Percentiles rank a stretch among this genome's conserved stretches.
Evolutionary conservation across 2,888 invertebrate species (phyloP).

Genomic region (Mythimna impura): DNA sequence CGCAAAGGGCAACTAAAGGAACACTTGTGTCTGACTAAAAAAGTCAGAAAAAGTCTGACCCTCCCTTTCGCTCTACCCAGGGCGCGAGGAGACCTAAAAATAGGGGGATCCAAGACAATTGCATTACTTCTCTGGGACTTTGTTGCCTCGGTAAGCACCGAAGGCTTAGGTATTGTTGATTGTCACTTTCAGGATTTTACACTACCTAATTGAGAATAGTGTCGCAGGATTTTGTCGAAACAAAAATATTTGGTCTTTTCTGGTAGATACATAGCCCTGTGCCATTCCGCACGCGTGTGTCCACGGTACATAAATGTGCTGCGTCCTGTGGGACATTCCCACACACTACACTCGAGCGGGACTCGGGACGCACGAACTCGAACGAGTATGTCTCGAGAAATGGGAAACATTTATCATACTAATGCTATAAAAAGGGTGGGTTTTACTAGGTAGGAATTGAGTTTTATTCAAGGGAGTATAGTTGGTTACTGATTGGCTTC

Average conservation of each 20-base stretch:
- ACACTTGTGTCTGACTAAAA: no score
- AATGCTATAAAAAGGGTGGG: constrained; percentile 27
- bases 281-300: constrained; percentile 83
- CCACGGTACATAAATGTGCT: constrained; percentile 80
- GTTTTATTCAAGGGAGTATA: background rate
- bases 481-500: background rate
- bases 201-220: no score
- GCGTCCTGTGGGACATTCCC: constrained; percentile 80
- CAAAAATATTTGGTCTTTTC: background rate
- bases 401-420: constrained; percentile 46
- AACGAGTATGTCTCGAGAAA: constrained; percentile 41
- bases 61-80: no score
- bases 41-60: no score
- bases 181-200: no score
- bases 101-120: no score
- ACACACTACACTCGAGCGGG: constrained; percentile 49
- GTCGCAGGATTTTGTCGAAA: no score
- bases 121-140: no score
- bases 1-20: no score
- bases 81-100: no score
- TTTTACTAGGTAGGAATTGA: background rate
- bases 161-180: no score
- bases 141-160: no score
- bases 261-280: constrained; percentile 63
- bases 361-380: constrained; percentile 51